Evolutionary conservation across 2,113 vertebrate species (phyloP), one percentile per base, ranked within the genome.

Genomic region (Seriola rivoliana): DNA sequence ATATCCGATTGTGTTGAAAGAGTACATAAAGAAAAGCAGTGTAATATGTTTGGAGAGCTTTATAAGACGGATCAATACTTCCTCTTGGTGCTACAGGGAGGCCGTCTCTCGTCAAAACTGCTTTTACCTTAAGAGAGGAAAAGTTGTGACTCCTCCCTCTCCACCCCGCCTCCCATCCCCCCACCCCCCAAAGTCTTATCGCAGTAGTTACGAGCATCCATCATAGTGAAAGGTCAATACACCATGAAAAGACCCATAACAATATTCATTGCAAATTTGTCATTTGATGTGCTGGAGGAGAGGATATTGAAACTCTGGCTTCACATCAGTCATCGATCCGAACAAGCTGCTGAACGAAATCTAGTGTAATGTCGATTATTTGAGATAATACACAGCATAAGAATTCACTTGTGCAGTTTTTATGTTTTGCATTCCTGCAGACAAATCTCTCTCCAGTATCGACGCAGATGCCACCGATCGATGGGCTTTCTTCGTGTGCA

Each of bases 201-300:
- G 78, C 75, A 9, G 72, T 36, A 65, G 79, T 74, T 71, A 69
- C 85, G 48, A 80, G 59, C 86, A 91, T 94, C 84, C 80, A 88
- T 94, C 89, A 90, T 34, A 60, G 44, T 79, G 66, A 93, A 92
- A 92, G 89, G 90, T 91, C 92, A 92, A 85, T 87, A 85, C 75
- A 67, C 75, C 77, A 88, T 71, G 71, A 92, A 89, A 90, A 82
- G 82, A 78, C 44, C 82, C 68, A 71, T 71, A 84, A 84, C 82
- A 90, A 85, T 84, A 92, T 89, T 77, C 71, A 75, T 65, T 59
- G 59, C 8, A 77, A 86, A 89, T 89, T 64, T 87, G 80, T 89
- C 84, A 88, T 88, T 76, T 78, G 71, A 89, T 66, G 72, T 40
- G 46, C n/a, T 7, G 44, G 12, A 71, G 80, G 80, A 65, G 52